Evolutionary conservation across 2,113 vertebrate species (phyloP).

Genomic region (Serinus canaria): DNA sequence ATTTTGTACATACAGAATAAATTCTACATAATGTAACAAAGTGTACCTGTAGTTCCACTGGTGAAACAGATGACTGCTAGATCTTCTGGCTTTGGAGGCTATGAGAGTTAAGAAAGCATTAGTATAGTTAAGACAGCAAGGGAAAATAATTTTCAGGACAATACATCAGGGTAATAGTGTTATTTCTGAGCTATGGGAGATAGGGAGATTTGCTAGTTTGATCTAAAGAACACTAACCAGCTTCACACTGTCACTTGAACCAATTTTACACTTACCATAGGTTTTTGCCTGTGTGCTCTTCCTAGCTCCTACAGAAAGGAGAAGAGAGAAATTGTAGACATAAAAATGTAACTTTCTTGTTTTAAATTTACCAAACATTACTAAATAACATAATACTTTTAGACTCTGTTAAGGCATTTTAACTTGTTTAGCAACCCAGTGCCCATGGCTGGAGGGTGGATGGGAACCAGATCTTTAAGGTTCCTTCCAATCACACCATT

Average conservation of each 20-base stretch:
- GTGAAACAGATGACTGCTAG: constrained; percentile 96
- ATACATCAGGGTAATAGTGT: not conserved
- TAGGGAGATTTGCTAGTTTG: not conserved
- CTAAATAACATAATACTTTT: not conserved
- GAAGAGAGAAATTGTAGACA: not conserved
- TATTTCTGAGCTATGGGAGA: not conserved
- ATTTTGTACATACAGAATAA: not conserved
- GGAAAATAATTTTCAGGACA: not conserved
- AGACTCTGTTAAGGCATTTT: not conserved
- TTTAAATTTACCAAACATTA: not conserved
- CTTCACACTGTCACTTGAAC: not conserved
- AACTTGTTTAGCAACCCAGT: not conserved
- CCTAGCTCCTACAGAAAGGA: constrained; percentile 78
- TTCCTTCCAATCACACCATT: not conserved
- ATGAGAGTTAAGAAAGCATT: constrained; percentile 15
- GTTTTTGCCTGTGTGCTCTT: constrained; percentile 75
- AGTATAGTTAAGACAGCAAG: not conserved
- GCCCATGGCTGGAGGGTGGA: not conserved
- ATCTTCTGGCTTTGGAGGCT: constrained; percentile 92
- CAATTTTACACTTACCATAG: constrained; percentile 75
- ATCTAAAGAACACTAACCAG: not conserved
- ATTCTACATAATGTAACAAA: not conserved
- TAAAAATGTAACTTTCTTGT: not conserved
- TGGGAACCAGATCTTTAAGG: not conserved
- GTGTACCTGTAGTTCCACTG: constrained; percentile 95